These are phyloP conservation scores for Chitala chitala DNA, from an alignment of 2,113 vertebrate species.

Conservation along the genomic window DNA sequence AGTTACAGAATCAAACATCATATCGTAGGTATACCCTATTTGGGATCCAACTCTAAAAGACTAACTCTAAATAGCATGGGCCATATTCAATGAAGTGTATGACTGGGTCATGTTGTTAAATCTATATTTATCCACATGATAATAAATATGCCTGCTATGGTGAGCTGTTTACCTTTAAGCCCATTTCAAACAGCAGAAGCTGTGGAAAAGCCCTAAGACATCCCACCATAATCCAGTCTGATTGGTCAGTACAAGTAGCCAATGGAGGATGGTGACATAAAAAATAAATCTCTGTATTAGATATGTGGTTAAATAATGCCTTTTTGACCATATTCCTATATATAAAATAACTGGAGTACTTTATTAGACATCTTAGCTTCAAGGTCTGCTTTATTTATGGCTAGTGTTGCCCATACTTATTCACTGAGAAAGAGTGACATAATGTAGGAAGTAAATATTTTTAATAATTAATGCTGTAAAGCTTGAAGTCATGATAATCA, in stretches of 20 bases:
- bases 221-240: constrained; percentile 69
- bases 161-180: constrained; percentile 64
- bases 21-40: too few species aligned
- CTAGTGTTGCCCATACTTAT: not conserved
- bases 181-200: constrained; percentile 68
- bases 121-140: constrained; percentile 26
- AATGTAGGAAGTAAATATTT: not conserved
- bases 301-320: constrained; percentile 49
- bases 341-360: constrained; percentile 37
- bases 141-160: constrained; percentile 57
- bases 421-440: not conserved
- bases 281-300: constrained; percentile 57
- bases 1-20: too few species aligned
- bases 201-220: constrained; percentile 63
- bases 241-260: constrained; percentile 66
- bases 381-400: constrained; percentile 22
- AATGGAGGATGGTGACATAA: constrained; percentile 58
- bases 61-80: not conserved
- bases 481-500: not conserved
- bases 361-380: constrained; percentile 27
- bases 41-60: not conserved
- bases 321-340: constrained; percentile 41
- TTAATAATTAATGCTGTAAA: not conserved
- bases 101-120: not conserved
- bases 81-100: not conserved